phyloP scores from a whole-genome alignment of 1,140 invertebrate genomes.

The Dendroctonus ponderosae region DNA sequence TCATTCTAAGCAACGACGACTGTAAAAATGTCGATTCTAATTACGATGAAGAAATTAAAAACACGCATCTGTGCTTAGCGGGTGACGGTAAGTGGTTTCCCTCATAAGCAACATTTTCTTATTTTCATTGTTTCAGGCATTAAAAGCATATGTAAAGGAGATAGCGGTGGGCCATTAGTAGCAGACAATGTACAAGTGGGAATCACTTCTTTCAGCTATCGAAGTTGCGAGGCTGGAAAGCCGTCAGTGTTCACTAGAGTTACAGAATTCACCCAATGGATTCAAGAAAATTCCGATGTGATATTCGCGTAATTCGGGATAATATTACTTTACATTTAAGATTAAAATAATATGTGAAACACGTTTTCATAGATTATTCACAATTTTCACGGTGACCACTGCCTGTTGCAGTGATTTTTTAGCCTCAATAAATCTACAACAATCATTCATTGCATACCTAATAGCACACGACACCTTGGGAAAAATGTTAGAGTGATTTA shows the following conservation, averaged over 20 bases:
- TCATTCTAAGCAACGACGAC: conserved; percentile 28
- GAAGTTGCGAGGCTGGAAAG: conserved; percentile 68
- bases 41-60: conserved; percentile 23
- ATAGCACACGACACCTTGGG: too few species aligned
- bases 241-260: conserved; percentile 80
- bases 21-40: conserved; percentile 23
- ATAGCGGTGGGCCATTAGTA: conserved; percentile 81
- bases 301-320: too few species aligned
- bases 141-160: conserved; percentile 78
- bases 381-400: too few species aligned
- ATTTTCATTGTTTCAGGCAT: not conserved
- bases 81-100: conserved; percentile 15
- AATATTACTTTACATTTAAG: too few species aligned
- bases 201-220: conserved; percentile 71
- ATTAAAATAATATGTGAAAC: too few species aligned
- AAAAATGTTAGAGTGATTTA: too few species aligned
- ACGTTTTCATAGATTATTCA: too few species aligned
- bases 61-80: conserved; percentile 29
- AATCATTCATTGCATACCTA: too few species aligned
- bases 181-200: conserved; percentile 60
- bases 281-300: conserved; percentile 48
- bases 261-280: conserved; percentile 63
- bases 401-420: too few species aligned
- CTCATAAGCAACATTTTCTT: too few species aligned
- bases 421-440: too few species aligned